phyloP scores from a whole-genome alignment of 2,113 vertebrate species.

The Halichoeres trimaculatus region DNA sequence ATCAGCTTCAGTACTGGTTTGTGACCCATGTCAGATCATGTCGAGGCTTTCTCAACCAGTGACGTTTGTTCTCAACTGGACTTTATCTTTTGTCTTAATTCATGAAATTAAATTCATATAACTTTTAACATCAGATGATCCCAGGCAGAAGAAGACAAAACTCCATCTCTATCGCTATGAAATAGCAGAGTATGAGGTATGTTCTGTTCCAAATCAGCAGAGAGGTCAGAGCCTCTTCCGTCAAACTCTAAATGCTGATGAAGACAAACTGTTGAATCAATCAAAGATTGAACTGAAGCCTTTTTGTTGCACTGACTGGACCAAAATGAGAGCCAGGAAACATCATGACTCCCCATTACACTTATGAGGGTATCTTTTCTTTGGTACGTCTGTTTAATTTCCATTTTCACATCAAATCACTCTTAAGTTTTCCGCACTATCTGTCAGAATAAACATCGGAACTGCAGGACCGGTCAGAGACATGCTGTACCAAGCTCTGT shows the following conservation, averaged over 20 bases:
- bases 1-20: constrained; percentile 7
- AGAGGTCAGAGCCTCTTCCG: constrained; percentile 64
- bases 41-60: not conserved
- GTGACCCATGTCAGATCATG: constrained; percentile 18
- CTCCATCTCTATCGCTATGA: constrained; percentile 36
- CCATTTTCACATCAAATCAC: constrained; percentile 43
- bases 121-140: constrained; percentile 56
- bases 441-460: constrained; percentile 25
- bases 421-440: constrained; percentile 28
- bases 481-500: constrained; percentile 14
- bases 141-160: constrained; percentile 16
- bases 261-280: constrained; percentile 54
- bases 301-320: constrained; percentile 48
- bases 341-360: constrained; percentile 31
- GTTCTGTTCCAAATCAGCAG: constrained; percentile 62
- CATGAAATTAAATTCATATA: no score
- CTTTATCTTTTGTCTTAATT: constrained; percentile 15
- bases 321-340: constrained; percentile 58
- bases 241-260: constrained; percentile 55
- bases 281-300: constrained; percentile 49
- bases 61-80: constrained; percentile 8
- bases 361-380: constrained; percentile 48
- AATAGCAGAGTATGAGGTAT: constrained; percentile 50
- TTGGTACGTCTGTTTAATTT: constrained; percentile 51
- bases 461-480: constrained; percentile 19